Evolutionary conservation across 1,140 invertebrate species (phyloP).

Genomic region (Eriocheir sinensis): DNA sequence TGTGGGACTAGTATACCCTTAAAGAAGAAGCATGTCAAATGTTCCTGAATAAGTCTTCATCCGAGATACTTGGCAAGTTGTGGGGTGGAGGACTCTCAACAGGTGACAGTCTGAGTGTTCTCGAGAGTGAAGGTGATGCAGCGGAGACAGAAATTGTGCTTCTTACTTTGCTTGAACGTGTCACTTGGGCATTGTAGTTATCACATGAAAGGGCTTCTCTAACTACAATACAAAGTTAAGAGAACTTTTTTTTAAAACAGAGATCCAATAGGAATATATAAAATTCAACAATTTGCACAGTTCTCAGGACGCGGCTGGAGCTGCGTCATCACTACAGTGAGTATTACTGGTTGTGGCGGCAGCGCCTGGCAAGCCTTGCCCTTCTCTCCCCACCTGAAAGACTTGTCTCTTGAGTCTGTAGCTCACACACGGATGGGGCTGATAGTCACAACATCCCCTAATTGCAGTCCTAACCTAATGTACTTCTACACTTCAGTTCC

Average conservation of each 20-base stretch:
- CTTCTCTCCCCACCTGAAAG: slow-evolving; percentile 64
- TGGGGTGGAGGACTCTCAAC: slow-evolving; percentile 46
- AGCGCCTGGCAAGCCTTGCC: slow-evolving; percentile 65
- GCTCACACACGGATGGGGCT: slow-evolving; percentile 60
- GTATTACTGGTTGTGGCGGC: slow-evolving; percentile 75
- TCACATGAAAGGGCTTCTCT: slow-evolving; percentile 77
- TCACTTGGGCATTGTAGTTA: slow-evolving; percentile 73
- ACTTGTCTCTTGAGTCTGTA: slow-evolving; percentile 64
- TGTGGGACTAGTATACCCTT: not conserved
- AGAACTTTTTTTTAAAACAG: slow-evolving; percentile 67
- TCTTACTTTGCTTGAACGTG: slow-evolving; percentile 75
- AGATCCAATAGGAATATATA: slow-evolving; percentile 78
- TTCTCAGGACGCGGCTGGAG: slow-evolving; percentile 66
- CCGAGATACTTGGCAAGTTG: not conserved
- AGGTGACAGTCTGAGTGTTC: slow-evolving; percentile 65
- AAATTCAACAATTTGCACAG: slow-evolving; percentile 78
- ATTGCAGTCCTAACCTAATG: slow-evolving; percentile 31
- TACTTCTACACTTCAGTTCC: slow-evolving; percentile 67
- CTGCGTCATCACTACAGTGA: slow-evolving; percentile 72
- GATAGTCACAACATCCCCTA: slow-evolving; percentile 15
- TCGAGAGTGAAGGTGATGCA: slow-evolving; percentile 74
- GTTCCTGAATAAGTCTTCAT: slow-evolving; percentile 39
- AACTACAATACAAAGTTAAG: slow-evolving; percentile 73
- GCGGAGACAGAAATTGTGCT: slow-evolving; percentile 75
- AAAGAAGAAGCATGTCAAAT: slow-evolving; percentile 15